Base-by-base conservation (phyloP, 2,888 invertebrate genomes). In the Protonemura montana region DNA sequence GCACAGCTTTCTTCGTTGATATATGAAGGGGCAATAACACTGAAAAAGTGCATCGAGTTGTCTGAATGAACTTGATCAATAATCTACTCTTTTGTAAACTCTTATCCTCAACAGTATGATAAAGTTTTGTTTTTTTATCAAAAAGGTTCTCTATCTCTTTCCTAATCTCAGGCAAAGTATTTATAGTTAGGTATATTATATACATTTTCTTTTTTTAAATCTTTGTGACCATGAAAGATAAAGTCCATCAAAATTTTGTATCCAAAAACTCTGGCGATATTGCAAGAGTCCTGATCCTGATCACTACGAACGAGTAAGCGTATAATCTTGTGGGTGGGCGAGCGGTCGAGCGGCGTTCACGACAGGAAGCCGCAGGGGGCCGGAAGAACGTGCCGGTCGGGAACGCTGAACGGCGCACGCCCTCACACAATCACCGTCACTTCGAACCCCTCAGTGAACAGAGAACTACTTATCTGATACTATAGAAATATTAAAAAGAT, bases 41-140 rank as follows among this genome's bases (percentile, higher is more conserved):
- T 88, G 87, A 88, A 88, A 88, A 88, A 88, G 88, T 88, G 88
- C 88, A 88, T 87, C 86, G 88, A 88, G 88, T 87, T 88, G 80
- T 26, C 77, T 87, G 87, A 87, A 87, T 88, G 88, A 88, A 88
- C 88, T 88, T 88, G 87, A 87, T 87, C 88, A 86, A 88, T 88
- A 88, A 88, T 88, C 88, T 88, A 88, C 88, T 87, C 87, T 87
- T 88, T 88, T 87, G 88, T 88, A 88, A 88, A 88, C 88, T 88
- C 88, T 88, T 88, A 88, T 88, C 88, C 88, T 88, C 88, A 89
- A 89, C 89, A 89, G 88, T 88, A 88, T 88, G 89, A 89, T 88
- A 88, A 88, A 88, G 88, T 88, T 88, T 88, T 87, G 59, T 85
- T 88, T 87, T 87, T 86, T 88, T 88, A 88, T 88, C 88, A 88